Evolutionary conservation across 1,140 invertebrate species (phyloP), one percentile per base, ranked within the genome.

Genomic region (Spodoptera frugiperda): DNA sequence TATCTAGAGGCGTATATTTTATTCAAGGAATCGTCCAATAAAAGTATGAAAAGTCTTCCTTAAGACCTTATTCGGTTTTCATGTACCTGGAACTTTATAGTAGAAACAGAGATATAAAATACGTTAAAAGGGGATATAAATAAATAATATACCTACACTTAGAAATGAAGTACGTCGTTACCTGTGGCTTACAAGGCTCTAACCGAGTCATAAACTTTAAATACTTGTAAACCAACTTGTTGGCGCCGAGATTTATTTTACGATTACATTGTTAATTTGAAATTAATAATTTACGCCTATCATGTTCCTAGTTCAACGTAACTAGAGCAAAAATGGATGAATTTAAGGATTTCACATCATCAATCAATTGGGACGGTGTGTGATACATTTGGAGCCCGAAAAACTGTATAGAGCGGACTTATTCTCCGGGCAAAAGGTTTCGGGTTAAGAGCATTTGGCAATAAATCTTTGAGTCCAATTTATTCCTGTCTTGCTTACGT

Each of bases 401-500:
- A 77, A 61, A 59, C 48, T 76, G 74, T 55, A 76, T 67, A 61
- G 67, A 39, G 76, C 49, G 76, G 71, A 76, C 68, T 76, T 78
- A 77, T 76, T 78, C 59, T 78, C 68, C 73, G 61, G 39, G 67
- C 44, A 68, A 76, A 80, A 84, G 78, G 76, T 70, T 77, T 77
- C 77, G 82, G 79, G 82, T 87, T 89, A 86, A 88, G 81, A 89
- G 87, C 87, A 86, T 89, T 89, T 80, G 83, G 83, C 79, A 68
- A 89, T 89, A 89, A 89, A 89, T 89, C 87, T 65, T 73, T 73
- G 76, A 79, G 61, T 74, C 83, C 85, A 86, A 89, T 87, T 89
- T 85, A 87, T 87, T 87, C 82, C 84, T 83, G 83, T 84, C 83
- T 84, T 82, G 82, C 79, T 86, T 86, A 78, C 83, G 82, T 87